Evolutionary conservation across 2,888 invertebrate genomes (phyloP).

Genomic region (Standfussiana lucernea): DNA sequence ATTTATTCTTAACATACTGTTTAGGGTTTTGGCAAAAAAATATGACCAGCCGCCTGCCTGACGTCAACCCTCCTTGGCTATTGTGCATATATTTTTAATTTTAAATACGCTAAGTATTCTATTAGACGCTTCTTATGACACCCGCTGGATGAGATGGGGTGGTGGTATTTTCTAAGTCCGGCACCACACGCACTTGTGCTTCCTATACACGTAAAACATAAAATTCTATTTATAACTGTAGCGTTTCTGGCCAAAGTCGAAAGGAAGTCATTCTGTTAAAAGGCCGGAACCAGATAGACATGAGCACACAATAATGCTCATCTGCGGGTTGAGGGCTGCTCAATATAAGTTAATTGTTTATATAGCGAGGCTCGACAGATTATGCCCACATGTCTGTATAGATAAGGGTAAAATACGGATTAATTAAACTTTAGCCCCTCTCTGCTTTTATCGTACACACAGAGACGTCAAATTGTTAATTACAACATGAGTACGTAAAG

Average conservation of each 20-base stretch:
- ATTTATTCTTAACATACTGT: too few relatives aligned
- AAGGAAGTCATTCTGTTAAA: constrained; percentile 15
- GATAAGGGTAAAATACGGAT: constrained; percentile 67
- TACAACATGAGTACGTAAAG: constrained; percentile 48
- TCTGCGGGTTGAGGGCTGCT: constrained; percentile 52
- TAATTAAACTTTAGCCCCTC: constrained; percentile 68
- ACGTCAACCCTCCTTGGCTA: too few relatives aligned
- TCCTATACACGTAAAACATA: not conserved
- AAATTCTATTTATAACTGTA: not conserved
- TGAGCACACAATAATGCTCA: constrained; percentile 44
- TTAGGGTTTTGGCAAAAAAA: too few relatives aligned
- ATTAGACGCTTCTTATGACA: too few relatives aligned
- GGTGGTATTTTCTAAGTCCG: too few relatives aligned
- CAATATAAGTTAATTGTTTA: constrained; percentile 65
- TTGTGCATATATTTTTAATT: too few relatives aligned
- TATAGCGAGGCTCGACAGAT: constrained; percentile 62
- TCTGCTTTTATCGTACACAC: constrained; percentile 40
- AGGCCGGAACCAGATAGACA: constrained; percentile 30
- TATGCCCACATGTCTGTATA: constrained; percentile 62
- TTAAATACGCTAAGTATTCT: too few relatives aligned
- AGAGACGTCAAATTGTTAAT: constrained; percentile 60
- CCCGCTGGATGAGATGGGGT: too few relatives aligned
- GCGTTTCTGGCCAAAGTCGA: not conserved
- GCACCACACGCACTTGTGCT: too few relatives aligned
- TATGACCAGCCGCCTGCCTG: too few relatives aligned